Evolutionary conservation across 2,797 vertebrate genomes (phyloP).

Genomic region (Otus scops): DNA sequence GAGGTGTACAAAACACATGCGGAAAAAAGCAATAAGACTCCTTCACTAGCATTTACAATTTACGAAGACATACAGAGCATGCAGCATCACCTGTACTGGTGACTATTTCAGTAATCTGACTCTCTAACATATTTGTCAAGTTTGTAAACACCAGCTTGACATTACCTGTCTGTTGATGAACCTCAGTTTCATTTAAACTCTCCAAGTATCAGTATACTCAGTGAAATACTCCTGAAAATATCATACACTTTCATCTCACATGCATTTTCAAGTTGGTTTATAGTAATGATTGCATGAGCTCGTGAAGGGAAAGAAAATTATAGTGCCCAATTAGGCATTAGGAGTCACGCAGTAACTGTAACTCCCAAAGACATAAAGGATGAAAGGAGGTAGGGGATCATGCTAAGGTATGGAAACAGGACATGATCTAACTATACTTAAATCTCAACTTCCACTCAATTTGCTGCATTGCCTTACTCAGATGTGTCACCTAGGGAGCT

Average conservation of each 20-base stretch:
- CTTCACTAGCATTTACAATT: not conserved
- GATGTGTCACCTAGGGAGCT: not conserved
- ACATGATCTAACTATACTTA: not conserved
- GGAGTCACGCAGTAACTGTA: not conserved
- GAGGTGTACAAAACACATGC: not conserved
- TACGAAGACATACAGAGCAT: not conserved
- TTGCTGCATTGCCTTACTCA: not conserved
- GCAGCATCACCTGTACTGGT: not conserved
- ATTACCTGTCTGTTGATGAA: not conserved
- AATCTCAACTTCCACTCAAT: not conserved
- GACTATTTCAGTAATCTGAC: not conserved
- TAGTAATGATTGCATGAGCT: not conserved
- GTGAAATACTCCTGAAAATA: not conserved
- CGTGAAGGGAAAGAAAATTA: not conserved
- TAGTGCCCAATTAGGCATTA: not conserved
- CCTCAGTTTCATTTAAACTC: not conserved
- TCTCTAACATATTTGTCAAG: not conserved
- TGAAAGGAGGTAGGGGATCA: not conserved
- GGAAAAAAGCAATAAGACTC: accelerated
- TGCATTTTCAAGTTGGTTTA: not conserved
- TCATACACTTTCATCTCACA: not conserved
- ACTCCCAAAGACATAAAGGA: not conserved
- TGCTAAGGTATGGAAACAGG: not conserved
- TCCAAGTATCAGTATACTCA: not conserved
- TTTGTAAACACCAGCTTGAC: not conserved